Percentiles rank a stretch among this genome's conserved stretches.
phyloP scores from a whole-genome alignment of 2,888 invertebrate species.

The Euplexia lucipara region DNA sequence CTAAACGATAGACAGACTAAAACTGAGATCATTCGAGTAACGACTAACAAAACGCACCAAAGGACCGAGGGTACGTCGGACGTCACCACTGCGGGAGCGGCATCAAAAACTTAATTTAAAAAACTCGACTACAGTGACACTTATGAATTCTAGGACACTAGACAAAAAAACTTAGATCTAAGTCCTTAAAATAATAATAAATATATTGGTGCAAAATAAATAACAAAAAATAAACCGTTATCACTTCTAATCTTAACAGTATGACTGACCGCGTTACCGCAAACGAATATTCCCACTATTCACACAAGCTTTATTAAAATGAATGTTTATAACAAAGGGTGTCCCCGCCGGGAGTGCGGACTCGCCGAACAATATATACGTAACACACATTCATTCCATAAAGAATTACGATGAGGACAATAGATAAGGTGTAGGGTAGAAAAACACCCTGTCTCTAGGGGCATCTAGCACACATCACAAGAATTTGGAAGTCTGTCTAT shows the following conservation, averaged over 20 bases:
- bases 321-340: conserved; percentile 69
- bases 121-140: conserved; percentile 88
- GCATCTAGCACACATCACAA: conserved; percentile 84
- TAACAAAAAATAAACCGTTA: conserved; percentile 78
- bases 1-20: conserved; percentile 73
- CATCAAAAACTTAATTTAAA: conserved; percentile 87
- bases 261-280: conserved; percentile 86
- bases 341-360: conserved; percentile 70
- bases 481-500: conserved; percentile 71
- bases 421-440: conserved; percentile 80
- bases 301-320: conserved; percentile 87
- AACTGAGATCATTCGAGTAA: conserved; percentile 80
- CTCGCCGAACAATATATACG: conserved; percentile 64
- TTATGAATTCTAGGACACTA: conserved; percentile 88
- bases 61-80: conserved; percentile 67
- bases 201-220: conserved; percentile 87
- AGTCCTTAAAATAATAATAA: conserved; percentile 85
- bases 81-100: conserved; percentile 79
- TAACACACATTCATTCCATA: conserved; percentile 88
- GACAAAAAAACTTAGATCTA: conserved; percentile 88
- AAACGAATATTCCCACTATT: conserved; percentile 84
- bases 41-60: conserved; percentile 64
- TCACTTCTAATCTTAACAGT: conserved; percentile 78
- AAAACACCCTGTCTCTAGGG: conserved; percentile 79
- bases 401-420: conserved; percentile 84